Evolutionary conservation across 2,888 invertebrate species (phyloP).

Genomic region (Lysandra bellargus): DNA sequence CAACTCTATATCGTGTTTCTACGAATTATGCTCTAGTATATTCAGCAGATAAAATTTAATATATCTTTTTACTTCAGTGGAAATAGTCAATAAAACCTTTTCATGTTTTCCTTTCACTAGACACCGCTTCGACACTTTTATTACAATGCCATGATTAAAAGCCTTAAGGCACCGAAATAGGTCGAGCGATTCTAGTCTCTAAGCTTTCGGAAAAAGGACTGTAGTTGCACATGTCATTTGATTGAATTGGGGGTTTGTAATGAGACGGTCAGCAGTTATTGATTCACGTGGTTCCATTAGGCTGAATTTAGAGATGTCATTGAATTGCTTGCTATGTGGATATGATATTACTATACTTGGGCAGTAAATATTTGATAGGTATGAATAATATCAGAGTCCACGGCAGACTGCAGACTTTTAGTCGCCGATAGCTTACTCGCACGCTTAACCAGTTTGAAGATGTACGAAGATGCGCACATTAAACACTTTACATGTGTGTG

Average conservation of each 20-base stretch:
- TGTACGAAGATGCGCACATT: too few species aligned
- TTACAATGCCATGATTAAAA: conserved; percentile 59
- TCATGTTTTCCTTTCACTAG: conserved; percentile 58
- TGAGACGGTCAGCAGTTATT: conserved; percentile 78
- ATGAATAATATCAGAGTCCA: too few species aligned
- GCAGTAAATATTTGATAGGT: not conserved
- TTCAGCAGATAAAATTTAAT: conserved; percentile 42
- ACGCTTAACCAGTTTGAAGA: too few species aligned
- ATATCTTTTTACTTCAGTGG: conserved; percentile 57
- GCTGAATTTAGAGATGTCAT: conserved; percentile 45
- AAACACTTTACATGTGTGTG: too few species aligned
- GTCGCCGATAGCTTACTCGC: too few species aligned
- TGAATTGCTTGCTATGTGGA: not conserved
- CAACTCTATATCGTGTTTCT: conserved; percentile 20
- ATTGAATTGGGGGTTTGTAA: conserved; percentile 71
- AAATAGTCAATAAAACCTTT: conserved; percentile 64
- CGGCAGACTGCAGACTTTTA: too few species aligned
- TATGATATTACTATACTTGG: not conserved
- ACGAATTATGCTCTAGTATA: conserved; percentile 9
- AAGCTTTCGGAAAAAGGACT: conserved; percentile 42
- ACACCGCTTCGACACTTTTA: conserved; percentile 66
- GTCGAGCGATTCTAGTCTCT: conserved; percentile 43
- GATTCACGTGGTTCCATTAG: conserved; percentile 70
- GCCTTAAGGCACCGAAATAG: conserved; percentile 45
- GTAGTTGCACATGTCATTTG: conserved; percentile 48